phyloP scores from a whole-genome alignment of 2,888 invertebrate genomes.

The Ennomos fuscantarius region DNA sequence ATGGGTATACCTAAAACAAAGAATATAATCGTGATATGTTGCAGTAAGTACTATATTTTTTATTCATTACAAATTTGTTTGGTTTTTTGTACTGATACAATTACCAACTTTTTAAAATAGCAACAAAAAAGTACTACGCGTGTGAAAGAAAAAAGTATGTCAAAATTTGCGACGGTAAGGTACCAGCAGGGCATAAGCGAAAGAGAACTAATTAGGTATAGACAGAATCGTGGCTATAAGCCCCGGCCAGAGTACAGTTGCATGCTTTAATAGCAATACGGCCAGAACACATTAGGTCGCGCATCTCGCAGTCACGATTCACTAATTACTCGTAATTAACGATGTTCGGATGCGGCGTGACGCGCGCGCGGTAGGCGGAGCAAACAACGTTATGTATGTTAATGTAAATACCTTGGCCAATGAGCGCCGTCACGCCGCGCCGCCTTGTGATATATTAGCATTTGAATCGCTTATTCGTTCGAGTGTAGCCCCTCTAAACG shows the following conservation, averaged over 20 bases:
- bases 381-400: conserved; percentile 74
- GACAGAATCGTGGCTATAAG: conserved; percentile 5
- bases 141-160: no score
- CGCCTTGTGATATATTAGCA: conserved; percentile 84
- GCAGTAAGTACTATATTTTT: no score
- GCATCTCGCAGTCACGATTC: conserved; percentile 70
- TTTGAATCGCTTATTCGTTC: conserved; percentile 81
- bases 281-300: conserved; percentile 51
- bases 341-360: conserved; percentile 74
- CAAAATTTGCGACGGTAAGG: no score
- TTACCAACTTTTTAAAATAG: no score
- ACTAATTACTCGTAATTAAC: conserved; percentile 80
- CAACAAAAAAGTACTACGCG: no score
- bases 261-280: conserved; percentile 38
- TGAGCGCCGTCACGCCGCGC: conserved; percentile 73
- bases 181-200: neutral
- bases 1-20: no score
- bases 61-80: no score
- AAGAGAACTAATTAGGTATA: conserved; percentile 4
- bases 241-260: conserved; percentile 37
- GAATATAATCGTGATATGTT: no score
- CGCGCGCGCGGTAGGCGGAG: conserved; percentile 75
- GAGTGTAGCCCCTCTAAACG: conserved; percentile 53
- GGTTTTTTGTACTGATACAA: no score
- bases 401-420: conserved; percentile 80